Evolutionary conservation across 1,140 invertebrate genomes (phyloP), one percentile per base, ranked within the genome.

Genomic region (Drosophila oshimai): DNA sequence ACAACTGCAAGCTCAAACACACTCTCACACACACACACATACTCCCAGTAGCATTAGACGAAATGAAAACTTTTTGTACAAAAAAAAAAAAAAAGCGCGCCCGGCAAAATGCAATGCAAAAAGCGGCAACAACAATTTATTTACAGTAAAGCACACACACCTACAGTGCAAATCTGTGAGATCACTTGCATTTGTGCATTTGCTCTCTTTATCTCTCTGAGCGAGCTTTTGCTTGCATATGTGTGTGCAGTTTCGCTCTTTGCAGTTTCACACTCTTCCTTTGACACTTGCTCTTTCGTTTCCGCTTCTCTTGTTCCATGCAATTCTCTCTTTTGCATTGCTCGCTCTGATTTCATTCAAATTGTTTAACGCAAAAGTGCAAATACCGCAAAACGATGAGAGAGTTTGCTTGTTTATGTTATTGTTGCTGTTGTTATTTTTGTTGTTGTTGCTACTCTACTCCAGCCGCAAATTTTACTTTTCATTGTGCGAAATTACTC

Each of bases 41-140:
- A 24, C 34, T 46, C 31, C 4, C 1, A 36, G 9, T 15, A 55
- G 50, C 60, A 53, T 71, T 81, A 75, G 72, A 62, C 68, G 45
- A 65, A 77, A 33, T 46, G 33, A 24, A 79, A 79, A 58, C 76
- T 79, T 81, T 65, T 68, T n/a, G n/a, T n/a, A n/a, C n/a, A n/a
- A n/a, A n/a, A n/a, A n/a, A n/a, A 67, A 68, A 64, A 79, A 83
- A 75, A 86, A 84, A 83, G 74, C 79, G 71, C 80, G 81, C 80
- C 80, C 80, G 80, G 80, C 80, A 80, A 86, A 83, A 87, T 87
- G 80, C 81, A 86, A 42, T 86, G 80, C 60, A 74, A 83, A 81
- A 62, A 39, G 31, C 17, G 24, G 24, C 60, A 67, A 65, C 44
- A 71, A 62, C 46, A 62, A 22, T 49, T 28, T 44, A 71, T 71